Evolutionary conservation across 2,113 vertebrate species (phyloP).

Genomic region (Chaenogobius annularis): DNA sequence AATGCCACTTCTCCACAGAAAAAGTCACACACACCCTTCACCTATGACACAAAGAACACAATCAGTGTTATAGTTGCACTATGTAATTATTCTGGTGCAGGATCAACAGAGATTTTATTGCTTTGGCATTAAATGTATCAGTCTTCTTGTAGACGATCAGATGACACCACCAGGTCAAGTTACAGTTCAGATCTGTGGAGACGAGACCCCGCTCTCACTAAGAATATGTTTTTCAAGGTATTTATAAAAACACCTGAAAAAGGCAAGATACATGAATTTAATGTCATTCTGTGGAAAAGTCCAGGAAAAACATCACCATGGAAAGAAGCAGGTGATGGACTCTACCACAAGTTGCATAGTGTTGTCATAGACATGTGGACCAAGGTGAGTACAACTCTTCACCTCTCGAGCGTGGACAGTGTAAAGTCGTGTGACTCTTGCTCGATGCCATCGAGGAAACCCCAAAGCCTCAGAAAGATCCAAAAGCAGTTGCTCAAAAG

Average conservation of each 20-base stretch:
- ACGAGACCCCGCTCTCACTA: no score
- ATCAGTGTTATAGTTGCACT: no score
- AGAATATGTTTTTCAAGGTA: neutral
- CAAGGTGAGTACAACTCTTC: constrained; percentile 14
- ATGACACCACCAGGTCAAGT: no score
- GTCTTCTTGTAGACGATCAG: no score
- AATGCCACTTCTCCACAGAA: constrained; percentile 89
- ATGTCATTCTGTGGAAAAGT: neutral
- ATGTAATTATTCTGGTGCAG: no score
- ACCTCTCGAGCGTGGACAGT: constrained; percentile 80
- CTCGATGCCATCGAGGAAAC: constrained; percentile 89
- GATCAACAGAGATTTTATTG: no score
- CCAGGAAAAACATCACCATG: neutral
- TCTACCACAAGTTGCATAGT: no score
- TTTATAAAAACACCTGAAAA: no score
- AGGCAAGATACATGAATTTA: neutral
- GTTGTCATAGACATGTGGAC: neutral
- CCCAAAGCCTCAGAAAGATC: constrained; percentile 94
- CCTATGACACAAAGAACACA: constrained; percentile 32
- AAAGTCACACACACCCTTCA: constrained; percentile 85
- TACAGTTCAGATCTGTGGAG: no score
- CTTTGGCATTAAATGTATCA: no score
- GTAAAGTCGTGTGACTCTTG: constrained; percentile 87
- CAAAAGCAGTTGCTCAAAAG: constrained; percentile 87
- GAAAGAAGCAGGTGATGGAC: neutral